Percentiles rank a stretch among this genome's conserved stretches.
phyloP scores from a whole-genome alignment of 2,113 vertebrate species.

The Onychostoma macrolepis region DNA sequence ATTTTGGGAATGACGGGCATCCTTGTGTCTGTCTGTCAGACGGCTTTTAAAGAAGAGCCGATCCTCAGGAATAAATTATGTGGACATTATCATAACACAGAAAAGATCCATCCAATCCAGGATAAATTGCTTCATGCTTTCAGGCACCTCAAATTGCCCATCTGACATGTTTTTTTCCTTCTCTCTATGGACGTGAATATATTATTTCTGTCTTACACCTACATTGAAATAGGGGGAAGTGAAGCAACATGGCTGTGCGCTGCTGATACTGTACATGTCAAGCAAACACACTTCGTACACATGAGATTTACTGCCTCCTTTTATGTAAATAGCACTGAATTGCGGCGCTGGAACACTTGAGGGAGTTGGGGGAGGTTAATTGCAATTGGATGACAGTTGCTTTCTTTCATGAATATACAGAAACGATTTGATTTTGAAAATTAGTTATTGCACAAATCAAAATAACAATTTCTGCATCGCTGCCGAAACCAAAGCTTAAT shows the following conservation, averaged over 20 bases:
- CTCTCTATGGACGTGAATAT: conserved; percentile 19
- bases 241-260: background rate
- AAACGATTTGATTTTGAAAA: background rate
- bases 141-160: conserved; percentile 48
- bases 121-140: conserved; percentile 53
- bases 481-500: background rate
- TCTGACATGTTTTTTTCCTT: conserved; percentile 30
- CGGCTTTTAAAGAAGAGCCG: conserved; percentile 41
- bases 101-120: conserved; percentile 45
- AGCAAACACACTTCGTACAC: conserved; percentile 11
- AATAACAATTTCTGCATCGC: background rate
- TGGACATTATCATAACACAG: conserved; percentile 52
- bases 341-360: background rate
- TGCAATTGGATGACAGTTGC: conserved; percentile 7
- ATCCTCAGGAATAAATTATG: conserved; percentile 53
- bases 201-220: conserved; percentile 18
- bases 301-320: background rate
- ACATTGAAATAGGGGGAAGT: conserved; percentile 27
- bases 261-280: conserved; percentile 31
- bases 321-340: conserved; percentile 11
- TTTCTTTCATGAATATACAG: background rate
- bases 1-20: background rate
- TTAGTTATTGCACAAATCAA: conserved; percentile 11
- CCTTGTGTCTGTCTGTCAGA: conserved; percentile 22
- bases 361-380: conserved; percentile 15